Evolutionary conservation across 2,113 vertebrate genomes (phyloP), one percentile per base, ranked within the genome.

Genomic region (Rhodinocichla rosea): DNA sequence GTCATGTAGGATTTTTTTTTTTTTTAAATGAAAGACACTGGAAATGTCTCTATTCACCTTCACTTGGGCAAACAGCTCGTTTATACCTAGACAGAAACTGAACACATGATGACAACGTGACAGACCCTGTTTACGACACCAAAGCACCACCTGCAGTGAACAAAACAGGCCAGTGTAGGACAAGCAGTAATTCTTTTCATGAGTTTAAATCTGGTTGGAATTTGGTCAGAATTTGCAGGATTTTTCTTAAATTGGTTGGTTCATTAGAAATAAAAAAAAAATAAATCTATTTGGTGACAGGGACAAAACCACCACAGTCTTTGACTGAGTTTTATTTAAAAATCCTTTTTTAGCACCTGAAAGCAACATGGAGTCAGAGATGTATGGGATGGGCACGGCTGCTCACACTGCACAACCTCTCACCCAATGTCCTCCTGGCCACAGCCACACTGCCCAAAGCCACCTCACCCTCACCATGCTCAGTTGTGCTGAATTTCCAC

Each of bases 121-220:
- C 70, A 91, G 94, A 53, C 15, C 74, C 77, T 79, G 81, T 65
- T 95, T 95, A 59, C 5, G 0, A 53, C 57, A 64, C 14, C 37
- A 85, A 95, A 89, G 79, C 85, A 90, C 73, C 83, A 86, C 88
- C 92, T 91, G 84, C 2, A 0, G 84, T 82, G 92, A 93, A 73
- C 70, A 96, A 95, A 96, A 94, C 92, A 70, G 10, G 19, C 80
- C 86, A 93, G 68, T 14, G 80, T 74, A 77, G 76, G 92, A 53
- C 77, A 68, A 93, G 75, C 16, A 17, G 64, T 90, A 88, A 86
- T 94, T 94, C 90, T 95, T 92, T 73, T 93, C 76, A 90, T 79
- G 90, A 71, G 76, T 87, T 85, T 96, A 90, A 96, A 84, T 84
- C 71, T 68, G 77, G 33, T 52, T 59, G 82, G 67, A 62, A 42